These are phyloP conservation scores for Eleginops maclovinus DNA, from an alignment of 2,113 vertebrate species.

Conservation along the genomic window DNA sequence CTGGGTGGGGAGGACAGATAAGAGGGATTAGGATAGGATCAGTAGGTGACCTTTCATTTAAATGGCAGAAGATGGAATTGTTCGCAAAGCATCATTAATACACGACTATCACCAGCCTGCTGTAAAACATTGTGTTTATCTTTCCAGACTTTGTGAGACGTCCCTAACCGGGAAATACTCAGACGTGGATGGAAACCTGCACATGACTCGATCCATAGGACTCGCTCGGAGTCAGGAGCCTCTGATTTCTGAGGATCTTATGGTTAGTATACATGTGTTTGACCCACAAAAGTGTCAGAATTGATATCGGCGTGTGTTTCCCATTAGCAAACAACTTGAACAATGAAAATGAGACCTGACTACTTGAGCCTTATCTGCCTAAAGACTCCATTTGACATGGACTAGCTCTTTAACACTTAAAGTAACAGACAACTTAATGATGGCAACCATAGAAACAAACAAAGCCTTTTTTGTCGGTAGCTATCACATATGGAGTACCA, in stretches of 20 bases:
- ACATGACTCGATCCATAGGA: slow-evolving; percentile 83
- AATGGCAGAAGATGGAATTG: not conserved
- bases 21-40: not conserved
- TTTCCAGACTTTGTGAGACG: slow-evolving; percentile 91
- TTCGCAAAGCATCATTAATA: not conserved
- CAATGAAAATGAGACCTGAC: not conserved
- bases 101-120: not conserved
- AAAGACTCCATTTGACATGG: not conserved
- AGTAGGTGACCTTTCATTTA: not conserved
- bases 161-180: slow-evolving; percentile 88
- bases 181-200: slow-evolving; percentile 83
- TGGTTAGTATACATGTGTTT: slow-evolving; percentile 71
- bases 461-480: not conserved
- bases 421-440: too few relatives aligned
- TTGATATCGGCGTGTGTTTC: too few relatives aligned
- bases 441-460: not conserved
- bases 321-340: not conserved
- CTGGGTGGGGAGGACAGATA: not conserved
- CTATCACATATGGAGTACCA: not conserved
- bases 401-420: not conserved
- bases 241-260: slow-evolving; percentile 86
- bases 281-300: not conserved
- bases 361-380: not conserved
- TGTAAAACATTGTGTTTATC: not conserved
- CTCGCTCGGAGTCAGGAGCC: slow-evolving; percentile 96